Conservation (phyloP, 1,140 invertebrate genomes). For the Pseudomyrmex pallidus region DNA sequence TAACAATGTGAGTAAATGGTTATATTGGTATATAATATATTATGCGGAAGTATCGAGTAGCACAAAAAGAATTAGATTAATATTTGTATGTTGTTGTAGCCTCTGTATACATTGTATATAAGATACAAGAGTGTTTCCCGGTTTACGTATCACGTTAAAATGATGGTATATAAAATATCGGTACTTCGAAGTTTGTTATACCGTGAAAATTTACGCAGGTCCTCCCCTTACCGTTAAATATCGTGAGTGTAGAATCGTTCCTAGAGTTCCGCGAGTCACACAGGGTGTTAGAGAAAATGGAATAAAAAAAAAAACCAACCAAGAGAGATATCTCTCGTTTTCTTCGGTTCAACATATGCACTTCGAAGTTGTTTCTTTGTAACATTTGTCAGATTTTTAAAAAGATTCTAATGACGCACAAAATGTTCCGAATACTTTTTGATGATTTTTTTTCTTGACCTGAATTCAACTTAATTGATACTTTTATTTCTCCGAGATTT, state of each 20-base stretch:
- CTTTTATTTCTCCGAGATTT: background rate
- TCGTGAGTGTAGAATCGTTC: slow-evolving; percentile 9
- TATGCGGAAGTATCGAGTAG: slow-evolving; percentile 74
- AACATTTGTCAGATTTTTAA: background rate
- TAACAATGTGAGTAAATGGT: slow-evolving; percentile 50
- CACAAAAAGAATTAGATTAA: slow-evolving; percentile 72
- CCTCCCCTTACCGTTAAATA: slow-evolving; percentile 15
- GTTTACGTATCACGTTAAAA: slow-evolving; percentile 63
- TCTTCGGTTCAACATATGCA: slow-evolving; percentile 11
- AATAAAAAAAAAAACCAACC: slow-evolving; percentile 25
- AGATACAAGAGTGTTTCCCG: slow-evolving; percentile 59
- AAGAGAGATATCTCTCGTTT: background rate
- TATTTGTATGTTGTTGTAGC: slow-evolving; percentile 77
- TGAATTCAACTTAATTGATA: background rate
- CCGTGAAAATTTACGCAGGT: slow-evolving; percentile 2
- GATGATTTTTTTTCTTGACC: no score
- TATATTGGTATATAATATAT: slow-evolving; percentile 47
- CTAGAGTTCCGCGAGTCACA: slow-evolving; percentile 37
- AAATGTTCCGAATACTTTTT: background rate
- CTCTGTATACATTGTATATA: slow-evolving; percentile 74
- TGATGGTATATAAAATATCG: slow-evolving; percentile 52
- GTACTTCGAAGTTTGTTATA: slow-evolving; percentile 51
- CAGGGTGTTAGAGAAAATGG: slow-evolving; percentile 32
- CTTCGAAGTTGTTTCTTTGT: slow-evolving; percentile 30
- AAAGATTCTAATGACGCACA: background rate